Base-by-base conservation (phyloP, 2,888 invertebrate species). In the Thecophora atra region DNA sequence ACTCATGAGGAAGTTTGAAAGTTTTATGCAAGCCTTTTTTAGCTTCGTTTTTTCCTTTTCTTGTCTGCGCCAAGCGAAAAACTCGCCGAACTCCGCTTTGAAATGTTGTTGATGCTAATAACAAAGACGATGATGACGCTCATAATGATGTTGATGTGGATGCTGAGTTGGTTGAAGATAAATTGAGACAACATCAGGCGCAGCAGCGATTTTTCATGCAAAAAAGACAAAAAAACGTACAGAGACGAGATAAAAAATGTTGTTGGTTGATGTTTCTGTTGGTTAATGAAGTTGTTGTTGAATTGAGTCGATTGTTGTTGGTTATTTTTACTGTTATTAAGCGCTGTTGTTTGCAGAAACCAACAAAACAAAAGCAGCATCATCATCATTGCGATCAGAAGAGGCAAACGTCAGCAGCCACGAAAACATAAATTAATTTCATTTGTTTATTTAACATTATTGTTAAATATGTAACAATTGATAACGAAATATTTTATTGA, bases 1-100 rank as follows among this genome's bases (percentile, higher is more conserved):
- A 69, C 30, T 28, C n/a, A 37, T 69, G 24, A 69, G 68, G 68
- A 69, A 69, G 68, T 42, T 37, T 17, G 8, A 6, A 21, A 21
- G 42, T 19, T 63, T 63, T 63, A 63, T 63, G 63, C 63, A 63
- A 63, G 44, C 42, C 13, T 8, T 63, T 37, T 30, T 63, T 8
- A 3, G 24, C 19, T 54, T 21, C 19, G n/a, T 19, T 24, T 47
- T 47, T n/a, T 47, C 21, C 19, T 11, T 11, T 19, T 19, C 19
- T 21, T 21, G 2, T 24, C 19, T 19, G 24, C n/a, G 51, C 17
- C 5, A 19, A 3, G 8, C 21, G 2, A 13, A 58, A 58, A 58
- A 28, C 58, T 44, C 17, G 47, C 44, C 47, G 26, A 17, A 44
- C 13, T 19, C 21, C 26, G 47, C 21, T 58, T 28, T 17, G 26